Percentiles rank a stretch among this genome's conserved stretches.
These are phyloP conservation scores for Camponotus vicinus DNA, from an alignment of 1,140 invertebrate genomes.

Conservation along the genomic window DNA sequence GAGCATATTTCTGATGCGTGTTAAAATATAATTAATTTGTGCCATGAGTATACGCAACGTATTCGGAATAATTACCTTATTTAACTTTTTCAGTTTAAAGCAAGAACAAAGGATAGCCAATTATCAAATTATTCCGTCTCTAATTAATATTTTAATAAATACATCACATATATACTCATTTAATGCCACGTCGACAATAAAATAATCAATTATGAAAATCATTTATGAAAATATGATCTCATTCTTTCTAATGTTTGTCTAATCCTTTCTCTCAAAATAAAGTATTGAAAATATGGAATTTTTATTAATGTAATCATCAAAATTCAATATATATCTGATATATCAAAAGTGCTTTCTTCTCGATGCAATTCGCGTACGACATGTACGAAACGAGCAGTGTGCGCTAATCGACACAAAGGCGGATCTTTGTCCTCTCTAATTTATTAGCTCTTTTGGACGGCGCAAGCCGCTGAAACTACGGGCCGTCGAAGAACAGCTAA, in stretches of 20 bases:
- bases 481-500: constrained; percentile 63
- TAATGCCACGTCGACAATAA: not conserved
- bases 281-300: not conserved
- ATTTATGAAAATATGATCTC: not conserved
- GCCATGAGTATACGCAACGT: not conserved
- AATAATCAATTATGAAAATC: not conserved
- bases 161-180: not conserved
- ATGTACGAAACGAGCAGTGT: not conserved
- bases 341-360: not conserved
- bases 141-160: not conserved
- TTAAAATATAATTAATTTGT: constrained; percentile 30
- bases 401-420: constrained; percentile 10
- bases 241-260: not conserved
- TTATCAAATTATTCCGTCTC: constrained; percentile 4
- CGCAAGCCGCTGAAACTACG: constrained; percentile 17
- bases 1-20: not conserved
- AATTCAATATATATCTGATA: not conserved
- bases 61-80: not conserved
- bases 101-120: not conserved
- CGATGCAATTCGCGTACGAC: not conserved
- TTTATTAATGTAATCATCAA: not conserved
- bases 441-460: constrained; percentile 34
- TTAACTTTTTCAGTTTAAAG: not conserved
- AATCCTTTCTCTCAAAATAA: not conserved
- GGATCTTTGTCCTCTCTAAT: constrained; percentile 23